Percentiles rank a stretch among this genome's conserved stretches.
Conservation (phyloP, 2,797 vertebrate genomes). For the Onychomys arenicola region DNA sequence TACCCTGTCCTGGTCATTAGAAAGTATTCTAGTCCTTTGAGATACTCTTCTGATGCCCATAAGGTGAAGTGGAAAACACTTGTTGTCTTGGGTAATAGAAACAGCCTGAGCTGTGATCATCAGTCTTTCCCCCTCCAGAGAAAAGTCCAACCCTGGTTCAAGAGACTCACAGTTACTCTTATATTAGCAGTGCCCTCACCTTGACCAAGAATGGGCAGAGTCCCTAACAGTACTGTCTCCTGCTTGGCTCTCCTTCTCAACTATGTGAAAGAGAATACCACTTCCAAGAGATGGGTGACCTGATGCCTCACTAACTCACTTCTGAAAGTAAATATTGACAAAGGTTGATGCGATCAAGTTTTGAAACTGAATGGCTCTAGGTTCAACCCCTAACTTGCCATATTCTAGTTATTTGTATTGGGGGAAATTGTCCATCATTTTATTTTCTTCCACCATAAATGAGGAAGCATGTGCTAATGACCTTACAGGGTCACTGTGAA, state of each 20-base stretch:
- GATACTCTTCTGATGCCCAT: neutral
- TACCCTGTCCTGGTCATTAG: neutral
- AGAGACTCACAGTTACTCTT: neutral
- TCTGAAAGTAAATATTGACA: neutral
- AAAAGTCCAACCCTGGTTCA: too few species aligned
- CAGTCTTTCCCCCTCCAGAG: neutral
- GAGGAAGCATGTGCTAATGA: neutral
- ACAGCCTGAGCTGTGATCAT: neutral
- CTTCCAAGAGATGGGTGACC: neutral
- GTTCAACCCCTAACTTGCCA: neutral
- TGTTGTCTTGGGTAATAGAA: neutral
- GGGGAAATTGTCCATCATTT: neutral
- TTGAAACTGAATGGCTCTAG: neutral
- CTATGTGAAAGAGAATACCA: neutral
- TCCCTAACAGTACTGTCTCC: too few species aligned
- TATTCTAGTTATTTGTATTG: neutral
- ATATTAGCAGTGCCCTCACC: rapidly evolving
- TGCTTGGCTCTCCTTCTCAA: neutral
- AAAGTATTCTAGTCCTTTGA: neutral
- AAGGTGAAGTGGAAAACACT: neutral
- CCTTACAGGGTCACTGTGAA: neutral
- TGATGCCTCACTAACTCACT: neutral
- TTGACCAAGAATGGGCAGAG: neutral
- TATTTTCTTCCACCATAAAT: neutral
- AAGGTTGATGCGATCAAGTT: neutral